Base-by-base conservation (phyloP, 2,888 invertebrate species). In the Tetranychus piercei region DNA sequence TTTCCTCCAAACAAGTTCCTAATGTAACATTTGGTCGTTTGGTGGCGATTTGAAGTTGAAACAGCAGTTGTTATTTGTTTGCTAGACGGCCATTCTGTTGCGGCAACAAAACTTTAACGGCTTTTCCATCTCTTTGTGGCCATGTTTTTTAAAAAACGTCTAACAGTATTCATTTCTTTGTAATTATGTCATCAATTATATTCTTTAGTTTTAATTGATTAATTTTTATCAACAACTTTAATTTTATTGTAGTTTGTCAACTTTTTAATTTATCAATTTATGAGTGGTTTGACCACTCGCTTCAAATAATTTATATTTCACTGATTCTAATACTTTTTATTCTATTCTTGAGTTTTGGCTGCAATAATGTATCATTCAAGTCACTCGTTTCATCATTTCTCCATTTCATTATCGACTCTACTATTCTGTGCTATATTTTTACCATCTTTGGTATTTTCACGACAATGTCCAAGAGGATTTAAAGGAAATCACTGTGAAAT, bases 401-500 rank as follows among this genome's bases (percentile, higher is more conserved):
- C 55, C 9, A 55, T 55, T 55, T 55, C 15, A 55, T 55, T 15
- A 55, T 15, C 55, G 15, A 55, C 55, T 55, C 15, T 55, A 9
- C 15, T 55, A 5, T 55, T 55, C 6, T 55, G 55, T 15, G 15
- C 5, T 55, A 5, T 55, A 2, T 55, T 55, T 55, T 15, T 55
- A 55, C 15, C 55, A 55, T 0, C 11, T 55, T 55, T 55, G 55
- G 55, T 55, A 3, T 15, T 15, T 82, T 88, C 88, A 77, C 94
- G 94, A 82, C 83, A 83, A 78, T 93, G 93, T 83, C 85, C 85
- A 78, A 81, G 84, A 34, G 92, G 92, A 2, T 92, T 86, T 81
- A 84, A 86, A 70, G 92, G 92, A 0, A 85, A 87, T 79, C 90
- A 90, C 1, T 93, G 93, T 81, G 92, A 92, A 82, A 90, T 90